Evolutionary conservation across 1,140 invertebrate genomes (phyloP).

Genomic region (Helicorthomorpha holstii): DNA sequence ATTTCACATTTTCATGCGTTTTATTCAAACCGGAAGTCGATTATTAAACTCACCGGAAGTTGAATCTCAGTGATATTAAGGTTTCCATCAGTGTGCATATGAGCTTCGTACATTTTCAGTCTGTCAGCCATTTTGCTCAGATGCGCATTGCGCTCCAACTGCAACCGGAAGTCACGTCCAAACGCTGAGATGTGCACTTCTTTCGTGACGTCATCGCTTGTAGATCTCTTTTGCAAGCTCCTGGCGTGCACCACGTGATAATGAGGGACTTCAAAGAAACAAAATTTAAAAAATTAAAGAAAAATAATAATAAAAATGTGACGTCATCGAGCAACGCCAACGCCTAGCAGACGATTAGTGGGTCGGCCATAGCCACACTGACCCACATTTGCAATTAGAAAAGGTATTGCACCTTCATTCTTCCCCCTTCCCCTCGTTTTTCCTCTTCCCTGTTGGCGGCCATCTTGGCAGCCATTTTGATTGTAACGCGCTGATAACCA

Average conservation of each 20-base stretch:
- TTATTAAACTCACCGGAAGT: slow-evolving; percentile 3
- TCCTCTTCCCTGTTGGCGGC: too few species aligned
- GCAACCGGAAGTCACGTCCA: slow-evolving; percentile 33
- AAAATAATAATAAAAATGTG: too few species aligned
- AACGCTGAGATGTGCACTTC: slow-evolving; percentile 16
- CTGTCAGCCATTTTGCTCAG: slow-evolving; percentile 14
- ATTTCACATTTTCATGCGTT: too few species aligned
- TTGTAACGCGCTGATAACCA: too few species aligned
- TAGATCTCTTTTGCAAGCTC: slow-evolving; percentile 12
- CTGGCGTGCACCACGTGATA: slow-evolving; percentile 42
- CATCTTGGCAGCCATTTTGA: too few species aligned
- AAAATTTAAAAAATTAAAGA: slow-evolving; percentile 2
- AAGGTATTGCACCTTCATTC: too few species aligned
- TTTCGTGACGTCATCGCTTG: slow-evolving; percentile 4
- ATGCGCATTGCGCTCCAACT: slow-evolving; percentile 41
- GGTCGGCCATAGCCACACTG: too few species aligned
- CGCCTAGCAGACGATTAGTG: too few species aligned
- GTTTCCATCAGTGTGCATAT: slow-evolving; percentile 25
- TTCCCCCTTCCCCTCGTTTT: too few species aligned
- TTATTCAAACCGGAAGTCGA: too few species aligned
- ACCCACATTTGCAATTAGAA: too few species aligned
- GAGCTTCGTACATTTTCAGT: slow-evolving; percentile 56
- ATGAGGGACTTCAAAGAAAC: slow-evolving; percentile 37
- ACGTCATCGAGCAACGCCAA: too few species aligned
- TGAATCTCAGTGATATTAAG: not conserved